phyloP scores from a whole-genome alignment of 2,113 vertebrate species.

The Asarcornis scutulata region DNA sequence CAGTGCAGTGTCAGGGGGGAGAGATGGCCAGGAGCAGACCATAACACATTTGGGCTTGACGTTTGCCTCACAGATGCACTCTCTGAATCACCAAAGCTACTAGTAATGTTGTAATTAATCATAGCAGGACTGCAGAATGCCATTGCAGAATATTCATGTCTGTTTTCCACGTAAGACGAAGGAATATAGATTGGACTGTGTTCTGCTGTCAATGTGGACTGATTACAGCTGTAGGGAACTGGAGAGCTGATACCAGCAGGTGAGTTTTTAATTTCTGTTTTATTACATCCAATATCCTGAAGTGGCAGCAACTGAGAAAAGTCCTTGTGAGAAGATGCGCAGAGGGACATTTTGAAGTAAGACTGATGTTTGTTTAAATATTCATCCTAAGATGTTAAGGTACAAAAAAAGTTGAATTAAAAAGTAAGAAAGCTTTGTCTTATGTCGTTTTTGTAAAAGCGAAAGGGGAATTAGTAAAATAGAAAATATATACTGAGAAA shows the following conservation, averaged over 20 bases:
- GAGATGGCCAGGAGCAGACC: slow-evolving; percentile 80
- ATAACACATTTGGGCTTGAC: slow-evolving; percentile 82
- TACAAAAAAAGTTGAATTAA: slow-evolving; percentile 12
- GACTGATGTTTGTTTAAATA: slow-evolving; percentile 52
- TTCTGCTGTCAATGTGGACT: slow-evolving; percentile 78
- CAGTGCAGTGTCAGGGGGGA: slow-evolving; percentile 84
- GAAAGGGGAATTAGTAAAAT: neutral
- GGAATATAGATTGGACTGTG: slow-evolving; percentile 85
- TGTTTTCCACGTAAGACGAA: slow-evolving; percentile 85
- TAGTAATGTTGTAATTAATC: slow-evolving; percentile 79
- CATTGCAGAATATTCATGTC: slow-evolving; percentile 83
- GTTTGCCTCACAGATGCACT: slow-evolving; percentile 70
- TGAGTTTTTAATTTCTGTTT: slow-evolving; percentile 77
- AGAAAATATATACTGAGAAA: neutral
- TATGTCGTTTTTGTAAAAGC: neutral
- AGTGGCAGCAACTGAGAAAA: slow-evolving; percentile 79
- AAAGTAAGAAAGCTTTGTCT: neutral
- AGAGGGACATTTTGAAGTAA: slow-evolving; percentile 73
- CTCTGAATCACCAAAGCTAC: slow-evolving; percentile 72
- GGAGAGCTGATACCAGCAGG: slow-evolving; percentile 75
- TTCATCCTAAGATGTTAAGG: slow-evolving; percentile 25
- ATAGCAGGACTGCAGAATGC: slow-evolving; percentile 85
- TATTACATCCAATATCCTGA: slow-evolving; percentile 83
- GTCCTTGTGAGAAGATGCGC: slow-evolving; percentile 79
- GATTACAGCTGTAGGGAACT: slow-evolving; percentile 79